phyloP scores from a whole-genome alignment of 2,113 vertebrate genomes.

The Hymenochirus boettgeri region DNA sequence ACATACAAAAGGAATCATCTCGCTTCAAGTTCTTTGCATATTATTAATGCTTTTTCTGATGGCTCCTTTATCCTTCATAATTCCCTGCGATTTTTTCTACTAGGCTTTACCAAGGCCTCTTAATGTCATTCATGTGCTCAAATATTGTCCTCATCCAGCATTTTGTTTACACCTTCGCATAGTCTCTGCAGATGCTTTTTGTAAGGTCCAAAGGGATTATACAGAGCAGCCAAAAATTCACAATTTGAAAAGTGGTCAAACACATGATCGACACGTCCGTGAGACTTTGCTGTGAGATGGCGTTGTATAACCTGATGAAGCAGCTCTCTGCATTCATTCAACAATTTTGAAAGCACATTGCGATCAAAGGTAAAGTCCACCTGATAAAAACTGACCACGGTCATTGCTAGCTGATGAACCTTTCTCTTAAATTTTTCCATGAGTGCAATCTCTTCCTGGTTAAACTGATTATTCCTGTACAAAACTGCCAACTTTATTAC shows the following conservation, averaged over 20 bases:
- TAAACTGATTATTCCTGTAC: conserved; percentile 77
- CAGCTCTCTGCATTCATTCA: conserved; percentile 72
- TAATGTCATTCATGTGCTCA: conserved; percentile 49
- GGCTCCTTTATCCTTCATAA: conserved; percentile 60
- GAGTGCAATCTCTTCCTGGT: conserved; percentile 68
- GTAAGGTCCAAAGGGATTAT: conserved; percentile 75
- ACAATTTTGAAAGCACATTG: conserved; percentile 68
- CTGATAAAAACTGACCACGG: conserved; percentile 80
- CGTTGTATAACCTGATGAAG: conserved; percentile 76
- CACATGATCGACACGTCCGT: conserved; percentile 73
- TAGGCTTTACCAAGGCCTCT: conserved; percentile 42
- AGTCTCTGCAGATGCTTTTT: conserved; percentile 76
- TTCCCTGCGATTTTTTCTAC: no score
- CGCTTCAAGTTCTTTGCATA: conserved; percentile 44
- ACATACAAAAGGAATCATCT: conserved; percentile 30
- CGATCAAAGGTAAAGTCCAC: conserved; percentile 82
- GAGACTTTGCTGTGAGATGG: conserved; percentile 78
- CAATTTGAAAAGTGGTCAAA: conserved; percentile 83
- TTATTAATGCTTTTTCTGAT: conserved; percentile 30
- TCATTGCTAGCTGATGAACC: conserved; percentile 79
- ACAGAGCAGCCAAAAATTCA: conserved; percentile 77
- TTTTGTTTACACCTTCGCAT: conserved; percentile 78
- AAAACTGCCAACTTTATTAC: conserved; percentile 80
- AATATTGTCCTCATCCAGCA: conserved; percentile 81
- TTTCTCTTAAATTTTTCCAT: conserved; percentile 84